Base-by-base conservation (phyloP, 2,113 vertebrate genomes). In the Phalacrocorax carbo region DNA sequence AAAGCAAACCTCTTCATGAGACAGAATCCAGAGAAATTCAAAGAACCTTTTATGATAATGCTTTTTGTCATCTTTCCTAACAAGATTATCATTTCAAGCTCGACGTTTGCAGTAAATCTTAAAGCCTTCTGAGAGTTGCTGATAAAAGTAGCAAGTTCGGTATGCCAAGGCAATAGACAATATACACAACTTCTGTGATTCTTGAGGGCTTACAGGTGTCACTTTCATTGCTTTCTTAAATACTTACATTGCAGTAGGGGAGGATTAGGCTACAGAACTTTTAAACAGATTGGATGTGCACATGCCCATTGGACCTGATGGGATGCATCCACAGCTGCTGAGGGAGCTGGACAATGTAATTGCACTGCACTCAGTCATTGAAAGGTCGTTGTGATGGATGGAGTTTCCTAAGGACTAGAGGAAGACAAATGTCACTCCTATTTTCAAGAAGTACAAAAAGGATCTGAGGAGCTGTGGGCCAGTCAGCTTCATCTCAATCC, bases 171-270 rank as follows among this genome's bases (percentile, higher is more conserved):
- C 36, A 82, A 20, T 30, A 72, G 19, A 78, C 29, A 58, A 48
- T 38, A 3, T 58, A 36, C 8, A 7, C 7, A 9, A 15, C 18
- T 46, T 71, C 8, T 23, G 26, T 72, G 70, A 14, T 40, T 76
- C 84, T 62, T 62, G 36, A 52, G 54, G 11, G 15, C 49, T 10
- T 38, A 3, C 23, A 7, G 4, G 5, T 58, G 29, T 86, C 15
- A 13, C 58, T 82, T 72, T 1, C 7, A 26, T 44, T 77, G 22
- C 30, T 62, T 90, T 62, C 29, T 48, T 55, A 48, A 66, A 65
- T 40, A 23, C 7, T 8, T 2, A 0, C 1, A 3, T 66, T 16
- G 80, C 26, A 2, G 7, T 57, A 54, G 48, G 26, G 36, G 22
- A 83, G 7, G 9, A 42, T 76, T 49, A 46, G 34, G 17, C 81